These are phyloP conservation scores for Amphilophus citrinellus DNA, from an alignment of 2,113 vertebrate genomes.

Conservation along the genomic window DNA sequence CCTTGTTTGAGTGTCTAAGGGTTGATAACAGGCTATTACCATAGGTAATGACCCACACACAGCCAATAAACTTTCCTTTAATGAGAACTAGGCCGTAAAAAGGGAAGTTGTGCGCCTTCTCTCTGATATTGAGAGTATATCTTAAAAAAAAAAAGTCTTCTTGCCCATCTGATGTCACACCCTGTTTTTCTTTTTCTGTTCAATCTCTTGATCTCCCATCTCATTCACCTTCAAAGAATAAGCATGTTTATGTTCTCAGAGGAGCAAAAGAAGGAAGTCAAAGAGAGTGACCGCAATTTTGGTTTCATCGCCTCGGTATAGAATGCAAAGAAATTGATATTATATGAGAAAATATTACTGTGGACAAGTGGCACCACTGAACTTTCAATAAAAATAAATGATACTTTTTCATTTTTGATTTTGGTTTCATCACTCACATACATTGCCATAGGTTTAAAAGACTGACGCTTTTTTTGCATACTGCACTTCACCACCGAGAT, in stretches of 20 bases:
- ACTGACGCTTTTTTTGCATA: background rate
- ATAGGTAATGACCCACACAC: slow-evolving; percentile 75
- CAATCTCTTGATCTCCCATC: background rate
- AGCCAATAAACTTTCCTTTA: slow-evolving; percentile 76
- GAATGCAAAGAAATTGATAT: background rate
- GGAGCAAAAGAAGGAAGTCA: background rate
- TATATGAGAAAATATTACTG: background rate
- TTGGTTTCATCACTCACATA: background rate
- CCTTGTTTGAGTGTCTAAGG: slow-evolving; percentile 64
- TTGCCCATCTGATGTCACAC: slow-evolving; percentile 10
- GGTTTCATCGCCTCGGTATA: slow-evolving; percentile 10
- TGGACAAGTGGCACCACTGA: background rate
- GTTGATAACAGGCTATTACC: slow-evolving; percentile 73
- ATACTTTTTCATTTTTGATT: background rate
- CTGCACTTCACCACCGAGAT: background rate
- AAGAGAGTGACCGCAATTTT: background rate
- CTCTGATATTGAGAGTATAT: slow-evolving; percentile 30
- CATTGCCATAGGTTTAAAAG: background rate
- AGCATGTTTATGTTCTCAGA: background rate
- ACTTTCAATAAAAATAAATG: slow-evolving; percentile 3
- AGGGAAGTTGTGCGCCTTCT: slow-evolving; percentile 33
- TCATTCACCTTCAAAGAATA: slow-evolving; percentile 7
- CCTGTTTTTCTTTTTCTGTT: slow-evolving; percentile 43
- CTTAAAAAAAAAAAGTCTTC: slow-evolving; percentile 19
- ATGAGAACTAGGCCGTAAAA: slow-evolving; percentile 72